phyloP scores from a whole-genome alignment of 2,888 invertebrate species.

The Calliscelio sp. region DNA sequence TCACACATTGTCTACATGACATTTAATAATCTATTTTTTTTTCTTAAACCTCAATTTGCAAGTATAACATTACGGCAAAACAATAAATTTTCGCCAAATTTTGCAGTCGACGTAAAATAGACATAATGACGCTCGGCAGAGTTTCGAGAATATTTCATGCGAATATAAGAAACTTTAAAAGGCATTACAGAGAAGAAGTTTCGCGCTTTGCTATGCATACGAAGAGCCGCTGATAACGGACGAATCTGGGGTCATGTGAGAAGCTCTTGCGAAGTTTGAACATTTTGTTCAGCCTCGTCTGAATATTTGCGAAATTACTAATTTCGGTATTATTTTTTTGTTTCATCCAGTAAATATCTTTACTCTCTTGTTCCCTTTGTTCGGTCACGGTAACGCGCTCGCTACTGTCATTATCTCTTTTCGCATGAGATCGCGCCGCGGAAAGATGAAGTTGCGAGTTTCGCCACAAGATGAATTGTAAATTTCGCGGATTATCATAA shows the following conservation, averaged over 20 bases:
- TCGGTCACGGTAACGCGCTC: conserved; percentile 33
- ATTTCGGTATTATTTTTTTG: conserved; percentile 10
- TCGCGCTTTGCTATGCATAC: conserved; percentile 55
- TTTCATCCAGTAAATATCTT: too few species aligned
- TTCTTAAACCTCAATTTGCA: too few species aligned
- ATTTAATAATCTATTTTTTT: too few species aligned
- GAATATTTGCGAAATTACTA: conserved; percentile 36
- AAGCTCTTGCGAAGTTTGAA: conserved; percentile 42
- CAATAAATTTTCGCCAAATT: conserved; percentile 14
- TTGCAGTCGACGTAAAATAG: conserved; percentile 28
- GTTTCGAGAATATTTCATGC: conserved; percentile 48
- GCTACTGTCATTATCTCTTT: conserved; percentile 29
- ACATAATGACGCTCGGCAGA: conserved; percentile 31
- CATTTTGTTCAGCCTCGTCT: conserved; percentile 22
- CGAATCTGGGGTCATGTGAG: conserved; percentile 47
- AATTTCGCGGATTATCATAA: conserved; percentile 38
- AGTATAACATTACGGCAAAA: not conserved
- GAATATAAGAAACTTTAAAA: conserved; percentile 51
- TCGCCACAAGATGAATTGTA: conserved; percentile 38
- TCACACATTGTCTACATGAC: too few species aligned
- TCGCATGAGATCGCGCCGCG: conserved; percentile 43
- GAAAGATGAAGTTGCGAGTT: conserved; percentile 25
- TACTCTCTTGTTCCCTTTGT: too few species aligned
- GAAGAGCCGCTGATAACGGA: conserved; percentile 30
- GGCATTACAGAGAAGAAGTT: conserved; percentile 47